These are phyloP conservation scores for Procavia capensis DNA, from an alignment of 2,113 vertebrate species.

Conservation along the genomic window DNA sequence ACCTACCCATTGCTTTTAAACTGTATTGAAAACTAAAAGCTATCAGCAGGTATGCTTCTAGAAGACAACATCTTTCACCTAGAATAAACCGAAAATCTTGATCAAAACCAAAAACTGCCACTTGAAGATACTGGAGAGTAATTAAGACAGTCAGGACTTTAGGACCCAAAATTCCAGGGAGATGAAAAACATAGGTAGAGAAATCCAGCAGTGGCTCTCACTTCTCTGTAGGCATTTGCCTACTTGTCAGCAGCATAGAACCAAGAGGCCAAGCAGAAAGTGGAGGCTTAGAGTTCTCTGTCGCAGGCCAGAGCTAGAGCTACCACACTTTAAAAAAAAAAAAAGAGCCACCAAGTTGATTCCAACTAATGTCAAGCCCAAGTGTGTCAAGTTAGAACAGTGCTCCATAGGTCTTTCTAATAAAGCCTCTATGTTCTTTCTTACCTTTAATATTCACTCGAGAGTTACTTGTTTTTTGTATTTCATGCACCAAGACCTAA, in stretches of 20 bases:
- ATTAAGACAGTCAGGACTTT: neutral
- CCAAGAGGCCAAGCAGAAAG: neutral
- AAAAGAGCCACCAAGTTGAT: too few relatives aligned
- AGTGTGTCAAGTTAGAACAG: too few relatives aligned
- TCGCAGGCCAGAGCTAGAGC: neutral
- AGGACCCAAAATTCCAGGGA: neutral
- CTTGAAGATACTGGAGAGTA: conserved; percentile 32
- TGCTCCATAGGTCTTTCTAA: neutral
- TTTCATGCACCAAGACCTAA: neutral
- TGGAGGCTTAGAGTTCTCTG: neutral
- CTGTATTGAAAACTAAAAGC: neutral
- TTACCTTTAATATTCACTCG: neutral
- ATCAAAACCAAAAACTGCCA: neutral
- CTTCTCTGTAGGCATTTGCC: neutral
- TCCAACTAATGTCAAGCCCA: too few relatives aligned
- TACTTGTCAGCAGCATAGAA: neutral
- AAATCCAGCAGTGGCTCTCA: accelerated
- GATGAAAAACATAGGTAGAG: neutral
- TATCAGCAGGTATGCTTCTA: neutral
- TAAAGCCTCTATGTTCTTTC: neutral
- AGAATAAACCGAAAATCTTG: neutral
- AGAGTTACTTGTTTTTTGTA: neutral
- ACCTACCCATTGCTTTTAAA: neutral
- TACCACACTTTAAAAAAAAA: neutral
- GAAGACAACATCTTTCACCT: neutral